Evolutionary conservation across 1,140 invertebrate genomes (phyloP), one percentile per base, ranked within the genome.

Genomic region (Zaprionus ghesquierei): DNA sequence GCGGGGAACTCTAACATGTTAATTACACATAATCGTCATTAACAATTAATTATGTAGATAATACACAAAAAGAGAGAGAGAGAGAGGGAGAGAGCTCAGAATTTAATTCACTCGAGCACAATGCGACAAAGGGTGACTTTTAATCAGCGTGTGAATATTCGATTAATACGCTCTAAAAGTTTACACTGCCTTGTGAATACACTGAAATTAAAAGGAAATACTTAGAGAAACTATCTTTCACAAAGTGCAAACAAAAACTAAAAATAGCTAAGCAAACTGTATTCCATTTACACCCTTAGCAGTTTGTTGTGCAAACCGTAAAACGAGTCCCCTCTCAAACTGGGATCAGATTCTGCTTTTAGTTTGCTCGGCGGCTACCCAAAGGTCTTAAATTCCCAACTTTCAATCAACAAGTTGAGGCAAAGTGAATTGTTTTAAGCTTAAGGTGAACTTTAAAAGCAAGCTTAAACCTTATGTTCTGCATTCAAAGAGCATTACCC

Each of bases 21-120:
- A 87, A 86, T 86, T 76, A 70, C 73, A 59, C 46, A 70, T 77
- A 76, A 81, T 82, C 70, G 54, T 66, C 63, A 82, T 87, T 82
- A 87, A 87, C 82, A 81, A 89, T 89, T 89, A 89, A 89, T 89
- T 89, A 84, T 80, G 65, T 75, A 63, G 76, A 87, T 77, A 84
- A 63, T 75, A 61, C 64, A 68, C 29, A 20, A n/a, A 31, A 0
- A 25, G 8, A 20, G 2, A 49, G 12, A 33, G 13, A 35, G 13
- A 13, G 23, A 22, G 20, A 2, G 10, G 38, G 23, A 22, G 1
- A 33, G 13, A 22, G 55, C 31, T 58, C 29, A 5, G 29, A 9
- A 18, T 54, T 33, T 33, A n/a, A 38, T 33, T 38, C 53, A 31
- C 10, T 41, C 2, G 35, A 51, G 46, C 20, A 62, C 20, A 49